Conservation (phyloP, 2,888 invertebrate species). For the Hemithea aestivaria region DNA sequence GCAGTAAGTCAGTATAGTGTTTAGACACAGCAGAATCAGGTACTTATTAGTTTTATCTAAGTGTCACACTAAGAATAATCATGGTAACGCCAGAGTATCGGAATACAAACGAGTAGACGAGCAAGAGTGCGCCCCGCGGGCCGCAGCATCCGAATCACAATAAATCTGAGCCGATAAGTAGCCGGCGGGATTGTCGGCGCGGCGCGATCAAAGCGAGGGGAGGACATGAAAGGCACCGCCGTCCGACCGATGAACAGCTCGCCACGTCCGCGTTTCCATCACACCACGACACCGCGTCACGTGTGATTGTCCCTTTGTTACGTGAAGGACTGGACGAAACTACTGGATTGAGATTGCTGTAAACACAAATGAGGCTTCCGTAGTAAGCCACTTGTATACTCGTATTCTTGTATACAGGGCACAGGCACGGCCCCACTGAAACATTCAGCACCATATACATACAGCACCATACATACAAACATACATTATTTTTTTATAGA, state of each 20-base stretch:
- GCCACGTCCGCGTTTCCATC: slow-evolving; percentile 53
- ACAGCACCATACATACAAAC: too few relatives aligned
- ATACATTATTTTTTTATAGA: too few relatives aligned
- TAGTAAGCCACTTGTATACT: too few relatives aligned
- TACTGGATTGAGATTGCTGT: slow-evolving; percentile 40
- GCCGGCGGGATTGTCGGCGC: slow-evolving; percentile 74
- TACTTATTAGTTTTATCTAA: too few relatives aligned
- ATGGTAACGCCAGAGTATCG: not conserved
- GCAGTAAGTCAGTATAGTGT: too few relatives aligned
- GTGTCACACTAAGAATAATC: too few relatives aligned
- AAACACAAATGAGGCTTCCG: too few relatives aligned
- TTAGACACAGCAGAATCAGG: too few relatives aligned
- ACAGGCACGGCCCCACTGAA: too few relatives aligned
- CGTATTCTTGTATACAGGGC: too few relatives aligned
- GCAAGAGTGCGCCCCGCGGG: slow-evolving; percentile 47
- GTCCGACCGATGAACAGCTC: slow-evolving; percentile 18
- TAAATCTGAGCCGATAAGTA: slow-evolving; percentile 79
- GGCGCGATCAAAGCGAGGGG: slow-evolving; percentile 72
- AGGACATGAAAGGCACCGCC: slow-evolving; percentile 72
- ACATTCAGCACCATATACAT: too few relatives aligned
- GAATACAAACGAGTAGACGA: slow-evolving; percentile 39
- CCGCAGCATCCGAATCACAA: slow-evolving; percentile 73
- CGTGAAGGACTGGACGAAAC: too few relatives aligned
- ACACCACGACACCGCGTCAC: slow-evolving; percentile 56
- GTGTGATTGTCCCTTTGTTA: slow-evolving; percentile 40